These are phyloP conservation scores for Aphaenogaster floridana DNA, from an alignment of 1,140 invertebrate species.

Conservation along the genomic window DNA sequence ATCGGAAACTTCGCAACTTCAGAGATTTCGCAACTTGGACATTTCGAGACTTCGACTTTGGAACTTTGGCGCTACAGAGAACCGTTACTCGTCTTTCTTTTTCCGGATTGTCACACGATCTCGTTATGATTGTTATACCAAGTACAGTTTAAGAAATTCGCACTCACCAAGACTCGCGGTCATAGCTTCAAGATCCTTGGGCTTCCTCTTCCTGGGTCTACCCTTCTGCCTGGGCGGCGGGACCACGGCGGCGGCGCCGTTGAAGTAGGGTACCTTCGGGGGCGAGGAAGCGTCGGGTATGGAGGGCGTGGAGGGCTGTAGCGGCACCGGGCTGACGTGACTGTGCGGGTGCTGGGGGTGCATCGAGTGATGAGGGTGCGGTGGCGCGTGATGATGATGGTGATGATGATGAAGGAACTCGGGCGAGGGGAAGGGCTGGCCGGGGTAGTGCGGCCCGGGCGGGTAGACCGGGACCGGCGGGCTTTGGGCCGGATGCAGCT, in stretches of 20 bases:
- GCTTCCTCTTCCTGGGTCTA: slow-evolving; percentile 96
- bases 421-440: slow-evolving; percentile 86
- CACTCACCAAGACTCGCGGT: slow-evolving; percentile 93
- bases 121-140: not conserved
- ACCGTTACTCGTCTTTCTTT: not conserved
- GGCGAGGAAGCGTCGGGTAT: slow-evolving; percentile 81
- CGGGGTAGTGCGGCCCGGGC: slow-evolving; percentile 87
- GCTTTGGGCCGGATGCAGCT: slow-evolving; percentile 89
- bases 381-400: slow-evolving; percentile 83
- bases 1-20: not conserved
- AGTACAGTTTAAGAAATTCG: not conserved
- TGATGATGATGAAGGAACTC: slow-evolving; percentile 87
- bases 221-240: slow-evolving; percentile 95
- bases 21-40: not conserved
- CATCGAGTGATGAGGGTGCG: slow-evolving; percentile 84
- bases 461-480: slow-evolving; percentile 87
- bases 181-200: slow-evolving; percentile 94
- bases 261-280: slow-evolving; percentile 90
- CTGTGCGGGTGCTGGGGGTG: slow-evolving; percentile 86
- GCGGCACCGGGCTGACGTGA: slow-evolving; percentile 84
- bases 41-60: not conserved
- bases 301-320: slow-evolving; percentile 83
- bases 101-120: not conserved
- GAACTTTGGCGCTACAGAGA: not conserved
- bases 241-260: slow-evolving; percentile 88